A percentile compares a stretch with the other conserved stretches of the same genome.
Conservation (phyloP, 2,113 vertebrate species). For the Gymnorhina tibicen region DNA sequence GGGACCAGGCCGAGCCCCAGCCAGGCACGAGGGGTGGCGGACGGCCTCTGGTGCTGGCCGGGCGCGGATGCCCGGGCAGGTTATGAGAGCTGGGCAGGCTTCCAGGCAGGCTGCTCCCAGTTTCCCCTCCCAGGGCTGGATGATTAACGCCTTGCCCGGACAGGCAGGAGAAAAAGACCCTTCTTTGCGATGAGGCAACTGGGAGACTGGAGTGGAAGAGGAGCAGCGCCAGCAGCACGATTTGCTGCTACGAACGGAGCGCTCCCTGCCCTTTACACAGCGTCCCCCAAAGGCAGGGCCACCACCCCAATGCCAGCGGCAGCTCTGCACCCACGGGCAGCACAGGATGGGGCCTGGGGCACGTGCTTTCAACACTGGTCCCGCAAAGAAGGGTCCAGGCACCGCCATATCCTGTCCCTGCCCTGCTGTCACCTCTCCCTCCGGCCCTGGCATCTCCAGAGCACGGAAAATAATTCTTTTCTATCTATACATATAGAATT, state of each 20-base stretch:
- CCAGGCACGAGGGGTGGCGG: background rate
- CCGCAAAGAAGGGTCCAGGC: background rate
- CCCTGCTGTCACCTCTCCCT: slow-evolving; percentile 29
- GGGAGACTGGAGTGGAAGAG: background rate
- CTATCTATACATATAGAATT: background rate
- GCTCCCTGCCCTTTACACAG: background rate
- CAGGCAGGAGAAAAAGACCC: background rate
- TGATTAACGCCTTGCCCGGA: background rate
- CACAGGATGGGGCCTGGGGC: background rate
- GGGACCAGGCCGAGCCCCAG: background rate
- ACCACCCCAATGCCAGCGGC: background rate
- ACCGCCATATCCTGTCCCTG: background rate
- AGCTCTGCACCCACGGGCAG: background rate
- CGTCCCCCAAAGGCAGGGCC: background rate
- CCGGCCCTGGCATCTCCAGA: background rate
- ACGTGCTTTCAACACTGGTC: fast-evolving
- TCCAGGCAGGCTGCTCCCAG: slow-evolving; percentile 21
- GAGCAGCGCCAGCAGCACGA: background rate
- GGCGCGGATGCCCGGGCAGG: background rate
- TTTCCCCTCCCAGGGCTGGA: background rate
- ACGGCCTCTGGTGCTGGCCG: fast-evolving
- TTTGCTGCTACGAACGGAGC: background rate
- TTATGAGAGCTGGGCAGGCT: background rate
- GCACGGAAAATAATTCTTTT: background rate
- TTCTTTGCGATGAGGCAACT: background rate